A percentile compares a stretch with the other conserved stretches of the same genome.
These are phyloP conservation scores for Mnemiopsis leidyi DNA, from an alignment of 37 sponge, comb jelly and placozoan species.

Conservation along the genomic window DNA sequence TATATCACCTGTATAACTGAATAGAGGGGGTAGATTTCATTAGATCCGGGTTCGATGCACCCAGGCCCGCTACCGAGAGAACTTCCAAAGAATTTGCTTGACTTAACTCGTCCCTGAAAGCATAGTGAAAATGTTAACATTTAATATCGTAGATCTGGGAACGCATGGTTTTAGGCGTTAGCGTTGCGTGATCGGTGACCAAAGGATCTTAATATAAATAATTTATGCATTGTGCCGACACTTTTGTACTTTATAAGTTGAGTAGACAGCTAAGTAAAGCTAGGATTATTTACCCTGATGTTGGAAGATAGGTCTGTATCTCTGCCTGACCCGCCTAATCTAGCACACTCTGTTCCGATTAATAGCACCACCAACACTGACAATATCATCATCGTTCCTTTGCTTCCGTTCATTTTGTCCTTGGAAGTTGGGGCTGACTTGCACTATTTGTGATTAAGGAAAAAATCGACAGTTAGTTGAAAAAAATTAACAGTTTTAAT, in stretches of 20 bases:
- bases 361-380: not conserved
- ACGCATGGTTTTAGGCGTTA: too few species aligned
- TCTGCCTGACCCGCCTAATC: not conserved
- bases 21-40: not conserved
- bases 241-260: too few species aligned
- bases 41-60: not conserved
- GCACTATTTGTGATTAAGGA: too few species aligned
- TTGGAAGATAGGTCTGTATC: not conserved
- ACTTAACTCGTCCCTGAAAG: not conserved
- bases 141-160: too few species aligned
- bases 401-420: not conserved
- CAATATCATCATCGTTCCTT: not conserved
- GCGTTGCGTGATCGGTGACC: too few species aligned
- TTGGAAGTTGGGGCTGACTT: too few species aligned
- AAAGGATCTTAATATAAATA: too few species aligned
- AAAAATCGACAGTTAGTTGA: too few species aligned
- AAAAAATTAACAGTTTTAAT: too few species aligned
- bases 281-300: not conserved
- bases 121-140: too few species aligned
- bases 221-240: too few species aligned
- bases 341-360: not conserved
- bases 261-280: too few species aligned
- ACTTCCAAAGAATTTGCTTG: not conserved
- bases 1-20: not conserved
- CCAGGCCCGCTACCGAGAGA: not conserved